A percentile compares a stretch with the other conserved stretches of the same genome.
Evolutionary conservation across 64 coral and sea anemone species (phyloP).

Genomic region (Stylophora pistillata): DNA sequence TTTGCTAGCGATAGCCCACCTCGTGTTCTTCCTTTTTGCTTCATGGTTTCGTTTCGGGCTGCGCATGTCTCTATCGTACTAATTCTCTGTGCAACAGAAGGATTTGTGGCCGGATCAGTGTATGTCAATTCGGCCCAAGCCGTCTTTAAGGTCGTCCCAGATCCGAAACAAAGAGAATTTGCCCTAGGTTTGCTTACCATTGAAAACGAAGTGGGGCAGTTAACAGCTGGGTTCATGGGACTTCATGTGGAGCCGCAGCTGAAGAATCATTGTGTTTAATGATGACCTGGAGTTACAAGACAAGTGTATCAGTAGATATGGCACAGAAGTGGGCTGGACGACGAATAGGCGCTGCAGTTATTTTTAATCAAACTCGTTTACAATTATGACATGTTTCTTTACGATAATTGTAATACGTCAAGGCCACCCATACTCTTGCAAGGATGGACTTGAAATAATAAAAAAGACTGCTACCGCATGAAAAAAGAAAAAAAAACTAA

Average conservation of each 20-base stretch:
- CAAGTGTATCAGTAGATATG: conserved; percentile 44
- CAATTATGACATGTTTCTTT: no score
- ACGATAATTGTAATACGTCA: no score
- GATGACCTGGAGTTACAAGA: conserved; percentile 8
- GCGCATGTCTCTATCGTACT: conserved; percentile 46
- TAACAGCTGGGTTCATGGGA: conserved; percentile 34
- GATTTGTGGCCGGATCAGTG: conserved; percentile 39
- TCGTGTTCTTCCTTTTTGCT: conserved; percentile 46
- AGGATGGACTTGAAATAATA: no score
- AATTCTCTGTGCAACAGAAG: conserved; percentile 29
- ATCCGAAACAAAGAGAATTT: conserved; percentile 38
- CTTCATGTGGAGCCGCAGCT: conserved; percentile 35
- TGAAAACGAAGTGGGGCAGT: background rate
- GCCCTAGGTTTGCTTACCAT: conserved; percentile 15
- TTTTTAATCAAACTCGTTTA: no score
- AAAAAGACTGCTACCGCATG: no score
- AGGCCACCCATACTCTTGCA: no score
- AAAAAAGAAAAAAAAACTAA: no score
- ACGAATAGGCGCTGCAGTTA: background rate
- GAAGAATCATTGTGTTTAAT: conserved; percentile 31
- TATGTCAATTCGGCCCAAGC: conserved; percentile 48
- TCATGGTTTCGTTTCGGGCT: conserved; percentile 59
- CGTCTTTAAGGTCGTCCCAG: conserved; percentile 6
- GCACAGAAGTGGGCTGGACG: background rate
- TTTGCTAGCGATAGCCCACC: conserved; percentile 5